A percentile compares a stretch with the other conserved stretches of the same genome.
These are phyloP conservation scores for Epsilonema sp. DNA, from an alignment of 2,888 invertebrate species.

Conservation along the genomic window DNA sequence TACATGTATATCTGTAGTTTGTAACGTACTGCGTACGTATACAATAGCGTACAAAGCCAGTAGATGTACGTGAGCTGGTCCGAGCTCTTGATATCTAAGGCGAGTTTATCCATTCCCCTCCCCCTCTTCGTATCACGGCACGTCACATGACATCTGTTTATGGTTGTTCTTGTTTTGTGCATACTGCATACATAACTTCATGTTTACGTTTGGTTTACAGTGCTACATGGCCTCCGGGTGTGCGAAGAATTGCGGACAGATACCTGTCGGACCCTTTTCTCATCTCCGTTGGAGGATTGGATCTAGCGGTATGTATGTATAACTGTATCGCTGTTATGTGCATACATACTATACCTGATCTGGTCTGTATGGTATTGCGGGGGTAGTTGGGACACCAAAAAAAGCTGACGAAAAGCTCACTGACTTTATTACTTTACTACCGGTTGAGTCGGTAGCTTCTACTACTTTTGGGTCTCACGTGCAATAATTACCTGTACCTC, in stretches of 20 bases:
- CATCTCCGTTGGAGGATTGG: conserved; percentile 60
- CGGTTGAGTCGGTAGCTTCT: no score
- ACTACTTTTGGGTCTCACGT: no score
- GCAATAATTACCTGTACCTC: no score
- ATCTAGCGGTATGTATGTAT: conserved; percentile 43
- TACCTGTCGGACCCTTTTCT: conserved; percentile 77
- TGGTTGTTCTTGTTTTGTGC: no score
- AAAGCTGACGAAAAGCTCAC: conserved; percentile 44
- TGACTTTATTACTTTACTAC: no score
- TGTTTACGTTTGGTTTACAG: no score
- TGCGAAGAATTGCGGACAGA: conserved; percentile 57
- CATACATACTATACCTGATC: conserved; percentile 7
- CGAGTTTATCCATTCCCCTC: background rate
- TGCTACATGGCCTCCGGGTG: conserved; percentile 81
- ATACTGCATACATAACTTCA: no score
- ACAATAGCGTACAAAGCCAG: no score
- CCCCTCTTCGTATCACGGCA: background rate
- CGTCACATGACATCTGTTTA: no score
- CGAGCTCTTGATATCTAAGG: no score
- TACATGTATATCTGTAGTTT: conserved; percentile 14
- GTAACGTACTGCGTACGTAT: no score
- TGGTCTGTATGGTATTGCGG: conserved; percentile 62
- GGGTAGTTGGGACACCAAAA: conserved; percentile 55
- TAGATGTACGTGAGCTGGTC: no score
- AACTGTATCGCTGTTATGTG: background rate